These are phyloP conservation scores for Trissonchulus latispiculum DNA, from an alignment of 2,888 invertebrate species.

Conservation along the genomic window DNA sequence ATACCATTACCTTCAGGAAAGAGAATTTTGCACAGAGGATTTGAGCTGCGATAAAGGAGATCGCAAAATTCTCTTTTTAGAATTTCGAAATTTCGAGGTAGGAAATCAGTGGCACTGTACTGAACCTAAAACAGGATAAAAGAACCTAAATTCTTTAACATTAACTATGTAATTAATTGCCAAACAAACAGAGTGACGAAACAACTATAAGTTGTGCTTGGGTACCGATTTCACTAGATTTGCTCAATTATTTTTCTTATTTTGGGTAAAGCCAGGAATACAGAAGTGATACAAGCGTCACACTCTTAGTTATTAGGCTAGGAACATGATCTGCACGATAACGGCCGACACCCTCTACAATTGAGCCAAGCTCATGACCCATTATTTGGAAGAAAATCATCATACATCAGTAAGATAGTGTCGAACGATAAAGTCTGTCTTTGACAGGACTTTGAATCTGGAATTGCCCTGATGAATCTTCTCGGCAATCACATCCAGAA, in stretches of 20 bases:
- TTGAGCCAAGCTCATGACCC: too few relatives aligned
- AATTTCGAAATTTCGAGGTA: background rate
- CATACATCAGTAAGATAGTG: slow-evolving; percentile 6
- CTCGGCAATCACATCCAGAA: background rate
- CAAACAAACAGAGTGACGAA: too few relatives aligned
- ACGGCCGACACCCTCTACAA: too few relatives aligned
- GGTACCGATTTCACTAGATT: too few relatives aligned
- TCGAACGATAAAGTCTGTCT: background rate
- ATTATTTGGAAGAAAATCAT: too few relatives aligned
- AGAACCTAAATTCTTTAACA: background rate
- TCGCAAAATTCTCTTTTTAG: background rate
- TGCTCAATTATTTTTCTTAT: too few relatives aligned
- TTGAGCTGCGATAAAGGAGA: background rate
- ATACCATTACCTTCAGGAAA: slow-evolving; percentile 13
- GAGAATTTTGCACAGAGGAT: slow-evolving; percentile 2
- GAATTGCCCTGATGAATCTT: background rate
- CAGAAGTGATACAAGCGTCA: too few relatives aligned
- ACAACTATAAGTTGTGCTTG: too few relatives aligned
- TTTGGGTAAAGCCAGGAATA: too few relatives aligned
- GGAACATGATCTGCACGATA: too few relatives aligned
- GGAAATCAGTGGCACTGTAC: background rate
- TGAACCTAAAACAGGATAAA: background rate
- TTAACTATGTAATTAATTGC: background rate
- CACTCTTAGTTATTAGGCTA: too few relatives aligned
- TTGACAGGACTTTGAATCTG: background rate